These are phyloP conservation scores for Eupithecia subumbrata DNA, from an alignment of 2,888 invertebrate species.

Conservation along the genomic window DNA sequence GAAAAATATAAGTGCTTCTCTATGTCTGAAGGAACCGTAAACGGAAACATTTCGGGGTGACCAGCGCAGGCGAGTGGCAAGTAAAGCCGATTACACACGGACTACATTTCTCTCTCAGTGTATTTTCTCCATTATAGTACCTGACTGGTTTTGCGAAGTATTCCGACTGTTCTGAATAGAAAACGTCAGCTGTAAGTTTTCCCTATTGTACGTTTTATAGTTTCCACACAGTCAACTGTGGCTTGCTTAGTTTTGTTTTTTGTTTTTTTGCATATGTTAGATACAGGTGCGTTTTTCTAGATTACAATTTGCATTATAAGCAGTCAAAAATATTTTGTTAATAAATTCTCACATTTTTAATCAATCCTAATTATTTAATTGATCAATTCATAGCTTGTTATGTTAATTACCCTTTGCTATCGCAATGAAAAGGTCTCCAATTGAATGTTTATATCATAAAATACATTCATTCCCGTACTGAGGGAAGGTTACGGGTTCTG, in stretches of 20 bases:
- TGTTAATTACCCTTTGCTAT: background rate
- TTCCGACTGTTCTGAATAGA: slow-evolving; percentile 43
- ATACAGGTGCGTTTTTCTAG: background rate
- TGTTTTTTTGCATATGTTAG: background rate
- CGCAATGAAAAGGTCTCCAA: background rate
- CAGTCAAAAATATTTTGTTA: background rate
- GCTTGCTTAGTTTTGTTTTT: slow-evolving; percentile 1
- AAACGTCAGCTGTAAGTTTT: slow-evolving; percentile 41
- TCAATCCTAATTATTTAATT: too few relatives aligned
- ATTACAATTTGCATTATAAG: background rate
- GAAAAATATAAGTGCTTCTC: slow-evolving; percentile 15
- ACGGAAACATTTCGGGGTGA: slow-evolving; percentile 46
- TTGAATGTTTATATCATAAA: background rate
- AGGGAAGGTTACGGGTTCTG: too few relatives aligned
- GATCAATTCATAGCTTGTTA: background rate
- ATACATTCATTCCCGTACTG: background rate
- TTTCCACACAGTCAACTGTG: background rate
- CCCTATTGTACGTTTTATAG: slow-evolving; percentile 11
- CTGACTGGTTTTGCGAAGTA: slow-evolving; percentile 51
- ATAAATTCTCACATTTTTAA: background rate
- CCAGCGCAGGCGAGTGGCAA: slow-evolving; percentile 53
- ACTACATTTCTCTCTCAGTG: slow-evolving; percentile 59
- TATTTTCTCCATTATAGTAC: slow-evolving; percentile 62
- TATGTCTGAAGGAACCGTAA: slow-evolving; percentile 38
- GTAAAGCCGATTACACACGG: slow-evolving; percentile 76